These are phyloP conservation scores for Oncorhynchus mykiss DNA, from an alignment of 2,113 vertebrate genomes.

Conservation along the genomic window DNA sequence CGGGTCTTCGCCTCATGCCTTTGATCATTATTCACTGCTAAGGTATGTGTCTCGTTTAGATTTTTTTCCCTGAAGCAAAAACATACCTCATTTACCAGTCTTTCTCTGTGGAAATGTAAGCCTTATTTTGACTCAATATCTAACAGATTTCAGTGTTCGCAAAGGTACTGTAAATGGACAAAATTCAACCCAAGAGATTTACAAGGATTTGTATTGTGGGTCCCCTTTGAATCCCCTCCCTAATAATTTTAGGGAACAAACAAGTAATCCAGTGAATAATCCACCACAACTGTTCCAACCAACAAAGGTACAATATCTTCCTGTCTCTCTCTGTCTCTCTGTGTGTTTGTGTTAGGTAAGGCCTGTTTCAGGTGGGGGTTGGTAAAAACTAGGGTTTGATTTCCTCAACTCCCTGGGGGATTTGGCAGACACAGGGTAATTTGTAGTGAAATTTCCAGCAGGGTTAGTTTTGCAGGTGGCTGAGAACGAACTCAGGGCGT, in stretches of 20 bases:
- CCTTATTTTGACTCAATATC: slow-evolving; percentile 52
- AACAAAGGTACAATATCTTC: not conserved
- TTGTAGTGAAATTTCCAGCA: slow-evolving; percentile 79
- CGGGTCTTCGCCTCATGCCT: slow-evolving; percentile 25
- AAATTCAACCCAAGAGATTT: slow-evolving; percentile 24
- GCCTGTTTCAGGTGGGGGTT: slow-evolving; percentile 49
- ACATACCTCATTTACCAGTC: slow-evolving; percentile 70
- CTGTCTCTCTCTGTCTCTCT: slow-evolving; percentile 8
- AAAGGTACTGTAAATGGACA: slow-evolving; percentile 5
- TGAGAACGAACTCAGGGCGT: slow-evolving; percentile 69
- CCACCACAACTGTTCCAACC: not conserved
- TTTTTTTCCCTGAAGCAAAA: slow-evolving; percentile 67
- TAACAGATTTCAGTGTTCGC: slow-evolving; percentile 26
- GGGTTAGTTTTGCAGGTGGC: slow-evolving; percentile 79
- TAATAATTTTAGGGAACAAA: not conserved
- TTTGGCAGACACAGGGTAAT: slow-evolving; percentile 74
- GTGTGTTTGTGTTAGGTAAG: slow-evolving; percentile 18
- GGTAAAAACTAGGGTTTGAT: slow-evolving; percentile 62
- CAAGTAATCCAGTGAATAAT: no score
- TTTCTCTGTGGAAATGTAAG: slow-evolving; percentile 51
- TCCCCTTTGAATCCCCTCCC: not conserved
- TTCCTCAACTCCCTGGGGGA: slow-evolving; percentile 68
- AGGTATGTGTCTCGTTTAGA: slow-evolving; percentile 71
- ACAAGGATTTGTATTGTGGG: not conserved
- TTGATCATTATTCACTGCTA: slow-evolving; percentile 71